Base-by-base conservation (phyloP, 2,888 invertebrate genomes). In the Spilosoma lubricipeda region DNA sequence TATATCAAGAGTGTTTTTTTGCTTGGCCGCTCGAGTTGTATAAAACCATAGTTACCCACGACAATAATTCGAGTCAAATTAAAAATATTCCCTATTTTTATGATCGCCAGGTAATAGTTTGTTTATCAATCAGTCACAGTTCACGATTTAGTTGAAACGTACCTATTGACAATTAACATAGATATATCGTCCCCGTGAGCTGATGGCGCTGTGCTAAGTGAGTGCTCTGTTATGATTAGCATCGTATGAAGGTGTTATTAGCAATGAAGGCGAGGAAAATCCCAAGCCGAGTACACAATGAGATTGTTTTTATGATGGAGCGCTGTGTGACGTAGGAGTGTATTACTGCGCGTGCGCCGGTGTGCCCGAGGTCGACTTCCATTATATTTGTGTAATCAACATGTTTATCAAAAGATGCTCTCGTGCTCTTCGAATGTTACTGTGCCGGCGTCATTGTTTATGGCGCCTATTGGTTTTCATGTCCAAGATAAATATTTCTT, bases 231-330 rank as follows among this genome's bases (percentile, higher is more conserved):
- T 67, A 71, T 67, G 30, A 73, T 76, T 73, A 76, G 56, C 73
- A 65, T 71, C 59, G 63, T 65, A 30, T n/a, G 73, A 76, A 73
- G 70, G 67, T 68, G 70, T 68, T 71, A 59, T 73, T 65, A 73
- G 52, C 70, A 59, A 76, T 73, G 73, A 68, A 65, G 52, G 67
- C 36, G 56, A n/a, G 73, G 66, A 73, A 72, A 73, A 76, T 70
- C 71, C 72, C 73, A 67, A 52, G 39, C 69, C 42, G 56, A 56
- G 67, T 52, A 70, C 65, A 72, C 67, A 72, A 74, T 59, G 52
- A 52, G 56, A 20, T 39, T 74, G 71, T 68, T 68, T 72, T 68
- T 72, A 68, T 70, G 67, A 63, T 33, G 33, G 67, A 63, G 59
- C 70, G 48, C 39, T 59, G 56, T 15, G 27, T 67, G 56, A 39